Evolutionary conservation across 2,797 vertebrate genomes (phyloP), one percentile per base, ranked within the genome.

Genomic region (Pogonophryne albipinna): DNA sequence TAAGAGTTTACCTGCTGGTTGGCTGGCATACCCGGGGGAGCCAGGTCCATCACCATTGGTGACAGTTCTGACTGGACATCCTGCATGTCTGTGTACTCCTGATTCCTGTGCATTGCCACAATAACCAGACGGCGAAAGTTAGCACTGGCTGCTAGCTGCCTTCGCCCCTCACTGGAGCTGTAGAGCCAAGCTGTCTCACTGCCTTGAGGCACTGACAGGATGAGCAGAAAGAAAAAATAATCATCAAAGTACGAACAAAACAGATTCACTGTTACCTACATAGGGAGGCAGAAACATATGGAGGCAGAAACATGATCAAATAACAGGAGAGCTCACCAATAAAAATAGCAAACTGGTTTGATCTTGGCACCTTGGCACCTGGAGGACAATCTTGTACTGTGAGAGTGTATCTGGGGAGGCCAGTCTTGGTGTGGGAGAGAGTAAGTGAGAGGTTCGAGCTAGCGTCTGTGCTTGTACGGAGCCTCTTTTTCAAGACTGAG

Each of bases 151-250:
- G 95, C 96, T 71, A 99, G 90, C 89, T 99, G 98, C 88, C 85
- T 91, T 61, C 94, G 94, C 3, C 98, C 98, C 63, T 97, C 97
- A 5, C 94, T 92, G 1, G 95, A 97, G 66, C 97, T 96, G 82
- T 99, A 99, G 13, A 98, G 95, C 98, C 98, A 99, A 68, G 98
- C 96, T 0, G 97, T 97, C 91, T 99, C 98, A 67, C 96, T 95
- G 61, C 98, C 98, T 87, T 99, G 98, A 8, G 98, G 98, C 74
- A 99, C 98, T 99, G 76, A 75, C 7, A 38, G 15, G 10, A 47
- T 27, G 49, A 80, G 1, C 2, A 64, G 27, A 59, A 14, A 12
- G 3, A 44, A 16, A 27, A 34, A 38, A 71, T 23, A 27, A 55
- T 4, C 0, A 60, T 9, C 3, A 62, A 23, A 57, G 17, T n/a